A percentile compares a stretch with the other conserved stretches of the same genome.
Conservation (phyloP, 1,140 invertebrate species). For the Latrodectus geometricus region DNA sequence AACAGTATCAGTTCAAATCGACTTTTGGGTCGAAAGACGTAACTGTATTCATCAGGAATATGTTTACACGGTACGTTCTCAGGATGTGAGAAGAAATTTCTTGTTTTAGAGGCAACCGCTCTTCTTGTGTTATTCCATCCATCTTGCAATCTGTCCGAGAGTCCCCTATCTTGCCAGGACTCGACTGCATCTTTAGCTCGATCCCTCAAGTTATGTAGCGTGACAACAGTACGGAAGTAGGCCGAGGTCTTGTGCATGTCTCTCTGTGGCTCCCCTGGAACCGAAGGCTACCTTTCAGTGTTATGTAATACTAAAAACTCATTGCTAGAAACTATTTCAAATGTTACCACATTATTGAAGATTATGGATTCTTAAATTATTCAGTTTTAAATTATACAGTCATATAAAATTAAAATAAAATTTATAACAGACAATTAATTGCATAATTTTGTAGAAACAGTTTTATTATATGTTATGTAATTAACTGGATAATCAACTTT, state of each 20-base stretch:
- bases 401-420: too few relatives aligned
- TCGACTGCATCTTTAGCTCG: constrained; percentile 28
- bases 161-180: constrained; percentile 23
- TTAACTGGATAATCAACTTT: too few relatives aligned
- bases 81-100: constrained; percentile 33
- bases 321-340: too few relatives aligned
- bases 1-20: constrained; percentile 85
- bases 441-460: too few relatives aligned
- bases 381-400: too few relatives aligned
- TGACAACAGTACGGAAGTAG: constrained; percentile 36
- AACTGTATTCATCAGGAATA: constrained; percentile 33
- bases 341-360: too few relatives aligned
- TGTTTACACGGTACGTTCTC: neutral
- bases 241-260: constrained; percentile 50
- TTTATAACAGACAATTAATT: too few relatives aligned
- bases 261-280: neutral
- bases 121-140: constrained; percentile 31
- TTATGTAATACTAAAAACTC: too few relatives aligned
- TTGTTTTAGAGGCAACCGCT: neutral
- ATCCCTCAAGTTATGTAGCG: constrained; percentile 42
- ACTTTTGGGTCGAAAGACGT: constrained; percentile 77
- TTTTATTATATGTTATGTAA: too few relatives aligned
- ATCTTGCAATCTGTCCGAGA: constrained; percentile 28
- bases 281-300: too few relatives aligned
- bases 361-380: too few relatives aligned